Conservation (phyloP, 1,140 invertebrate genomes). For the Nebria ingens region DNA sequence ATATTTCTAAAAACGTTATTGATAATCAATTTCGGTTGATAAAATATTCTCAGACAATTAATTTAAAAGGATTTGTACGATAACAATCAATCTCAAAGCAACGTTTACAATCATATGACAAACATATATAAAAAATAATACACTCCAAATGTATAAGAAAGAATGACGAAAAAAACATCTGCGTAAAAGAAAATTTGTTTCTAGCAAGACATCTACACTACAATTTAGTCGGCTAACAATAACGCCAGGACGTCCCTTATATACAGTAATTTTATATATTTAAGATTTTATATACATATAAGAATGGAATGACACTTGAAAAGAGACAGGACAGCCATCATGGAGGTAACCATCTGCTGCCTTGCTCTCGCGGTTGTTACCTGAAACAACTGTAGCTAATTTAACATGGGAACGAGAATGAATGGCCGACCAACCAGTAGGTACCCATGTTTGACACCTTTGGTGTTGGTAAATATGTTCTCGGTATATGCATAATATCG, state of each 20-base stretch:
- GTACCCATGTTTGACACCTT: not conserved
- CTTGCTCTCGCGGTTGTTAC: too few species aligned
- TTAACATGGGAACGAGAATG: not conserved
- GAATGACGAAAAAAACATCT: not conserved
- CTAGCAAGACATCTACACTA: constrained; percentile 1
- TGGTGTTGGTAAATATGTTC: not conserved
- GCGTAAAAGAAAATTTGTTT: not conserved
- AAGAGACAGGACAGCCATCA: not conserved
- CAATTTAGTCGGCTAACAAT: not conserved
- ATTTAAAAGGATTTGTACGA: too few species aligned
- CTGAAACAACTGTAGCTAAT: constrained; percentile 4
- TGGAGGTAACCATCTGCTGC: not conserved
- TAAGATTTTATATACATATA: not conserved
- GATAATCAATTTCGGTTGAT: too few species aligned
- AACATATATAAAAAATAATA: too few species aligned
- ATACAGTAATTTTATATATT: constrained; percentile 9
- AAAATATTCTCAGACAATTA: too few species aligned
- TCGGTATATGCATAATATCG: too few species aligned
- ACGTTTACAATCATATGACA: too few species aligned
- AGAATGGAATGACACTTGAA: constrained; percentile 1
- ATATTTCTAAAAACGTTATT: too few species aligned
- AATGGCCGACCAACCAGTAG: not conserved
- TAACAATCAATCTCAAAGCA: too few species aligned
- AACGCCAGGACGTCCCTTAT: not conserved
- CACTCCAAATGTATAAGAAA: too few species aligned